phyloP scores from a whole-genome alignment of 2,797 vertebrate genomes.

The Gymnopithys bicolor region DNA sequence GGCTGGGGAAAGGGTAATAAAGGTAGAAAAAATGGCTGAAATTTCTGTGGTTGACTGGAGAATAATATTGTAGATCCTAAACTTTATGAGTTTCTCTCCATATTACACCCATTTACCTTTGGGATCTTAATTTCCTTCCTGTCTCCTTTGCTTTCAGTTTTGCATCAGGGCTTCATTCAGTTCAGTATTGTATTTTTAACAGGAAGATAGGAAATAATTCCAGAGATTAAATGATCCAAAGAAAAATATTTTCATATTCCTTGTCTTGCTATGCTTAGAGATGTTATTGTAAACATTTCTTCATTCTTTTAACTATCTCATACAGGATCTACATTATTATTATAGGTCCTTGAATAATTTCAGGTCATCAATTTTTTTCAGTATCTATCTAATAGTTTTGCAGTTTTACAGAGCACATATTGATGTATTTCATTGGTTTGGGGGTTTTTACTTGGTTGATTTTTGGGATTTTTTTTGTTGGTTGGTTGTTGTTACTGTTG shows the following conservation, averaged over 20 bases:
- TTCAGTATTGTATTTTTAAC: constrained; percentile 34
- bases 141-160: constrained; percentile 10
- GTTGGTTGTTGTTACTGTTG: background rate
- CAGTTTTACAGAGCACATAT: background rate
- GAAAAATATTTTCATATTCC: constrained; percentile 43
- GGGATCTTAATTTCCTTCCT: background rate
- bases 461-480: background rate
- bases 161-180: background rate
- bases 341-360: background rate
- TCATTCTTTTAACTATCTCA: background rate
- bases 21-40: background rate
- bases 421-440: background rate
- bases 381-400: background rate
- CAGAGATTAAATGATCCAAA: constrained; percentile 26
- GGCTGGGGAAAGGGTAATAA: background rate
- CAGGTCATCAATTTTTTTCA: background rate
- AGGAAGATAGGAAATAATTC: constrained; percentile 50
- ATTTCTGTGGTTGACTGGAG: background rate
- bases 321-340: background rate
- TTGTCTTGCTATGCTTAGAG: constrained; percentile 15
- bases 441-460: background rate
- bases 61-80: background rate
- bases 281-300: background rate
- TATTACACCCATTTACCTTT: background rate
- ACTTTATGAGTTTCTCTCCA: background rate